A percentile compares a stretch with the other conserved stretches of the same genome.
Evolutionary conservation across 2,797 vertebrate genomes (phyloP).

Genomic region (Xenopus petersii): DNA sequence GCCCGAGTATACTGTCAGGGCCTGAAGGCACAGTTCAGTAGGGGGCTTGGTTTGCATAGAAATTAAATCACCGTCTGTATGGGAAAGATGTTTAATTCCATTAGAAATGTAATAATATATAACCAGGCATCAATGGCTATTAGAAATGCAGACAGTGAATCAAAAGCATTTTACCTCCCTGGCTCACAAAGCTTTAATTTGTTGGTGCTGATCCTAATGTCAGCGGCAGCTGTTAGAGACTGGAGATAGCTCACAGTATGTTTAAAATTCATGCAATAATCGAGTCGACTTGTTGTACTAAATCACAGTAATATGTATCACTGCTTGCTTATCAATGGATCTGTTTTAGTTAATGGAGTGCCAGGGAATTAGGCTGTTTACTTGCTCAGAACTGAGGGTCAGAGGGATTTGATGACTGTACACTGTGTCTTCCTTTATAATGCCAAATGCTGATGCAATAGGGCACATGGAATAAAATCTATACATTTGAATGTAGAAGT

Average conservation of each 20-base stretch:
- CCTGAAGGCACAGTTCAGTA: too few relatives aligned
- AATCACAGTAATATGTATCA: constrained; percentile 35
- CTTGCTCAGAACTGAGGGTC: not conserved
- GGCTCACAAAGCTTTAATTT: constrained; percentile 44
- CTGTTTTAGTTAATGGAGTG: constrained; percentile 1
- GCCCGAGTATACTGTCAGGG: too few relatives aligned
- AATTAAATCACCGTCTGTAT: constrained; percentile 49
- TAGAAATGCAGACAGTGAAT: constrained; percentile 47
- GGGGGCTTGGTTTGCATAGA: constrained; percentile 46
- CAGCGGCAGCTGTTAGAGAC: constrained; percentile 47
- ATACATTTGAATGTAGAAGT: not conserved
- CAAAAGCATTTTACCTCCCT: constrained; percentile 24
- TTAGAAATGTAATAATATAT: constrained; percentile 52
- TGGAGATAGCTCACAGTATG: constrained; percentile 37
- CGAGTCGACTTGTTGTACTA: constrained; percentile 13
- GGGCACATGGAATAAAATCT: not conserved
- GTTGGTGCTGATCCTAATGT: constrained; percentile 40
- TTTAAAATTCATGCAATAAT: constrained; percentile 26
- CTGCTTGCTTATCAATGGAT: constrained; percentile 44
- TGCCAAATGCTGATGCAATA: not conserved
- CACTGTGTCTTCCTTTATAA: not conserved
- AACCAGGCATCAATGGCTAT: constrained; percentile 46
- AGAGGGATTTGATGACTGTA: not conserved
- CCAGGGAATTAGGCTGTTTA: not conserved
- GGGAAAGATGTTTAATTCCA: constrained; percentile 50